Base-by-base conservation (phyloP, 2,888 invertebrate species). In the Cetonia aurata region DNA sequence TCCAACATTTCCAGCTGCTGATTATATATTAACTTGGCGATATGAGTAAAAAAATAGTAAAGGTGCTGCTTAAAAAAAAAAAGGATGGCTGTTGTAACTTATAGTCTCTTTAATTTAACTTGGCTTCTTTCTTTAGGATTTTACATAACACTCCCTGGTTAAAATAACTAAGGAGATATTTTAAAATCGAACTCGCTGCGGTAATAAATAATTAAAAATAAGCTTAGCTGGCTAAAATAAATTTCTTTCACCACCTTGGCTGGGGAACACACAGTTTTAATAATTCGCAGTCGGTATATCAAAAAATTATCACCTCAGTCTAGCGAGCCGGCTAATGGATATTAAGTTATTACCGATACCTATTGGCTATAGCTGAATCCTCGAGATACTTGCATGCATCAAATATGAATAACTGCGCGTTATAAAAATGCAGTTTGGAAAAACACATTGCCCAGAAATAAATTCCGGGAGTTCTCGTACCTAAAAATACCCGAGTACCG, bases 171-270 rank as follows among this genome's bases (percentile, higher is more conserved):
- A 15, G 15, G 13, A 60, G 31, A 15, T 62, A 31, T 62, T 62
- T 33, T 1, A 13, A 42, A 33, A 62, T 33, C 25, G 31, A 62
- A 48, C 13, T 25, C 25, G 25, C 31, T 48, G 13, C 12, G 46
- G 48, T 48, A 62, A 62, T 48, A 62, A 62, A 48, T 33, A 48
- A 62, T 37, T 62, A 62, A 62, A 62, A 62, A 62, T 62, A 62
- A 60, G 15, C 13, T 48, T 48, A 25, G 25, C 25, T 25, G 25
- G 25, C 25, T 48, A 13, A 48, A n/a, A 59, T 48, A 62, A 46
- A 48, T 44, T 44, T 62, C 15, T 50, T 44, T 46, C 46, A 46
- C 46, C 31, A 62, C 48, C 48, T 62, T 48, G 62, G 62, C 62
- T 48, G 12, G 33, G 13, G 15, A 46, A 8, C 15, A 46, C 15